Conservation (phyloP, 2,113 vertebrate species). For the Plestiodon gilberti region DNA sequence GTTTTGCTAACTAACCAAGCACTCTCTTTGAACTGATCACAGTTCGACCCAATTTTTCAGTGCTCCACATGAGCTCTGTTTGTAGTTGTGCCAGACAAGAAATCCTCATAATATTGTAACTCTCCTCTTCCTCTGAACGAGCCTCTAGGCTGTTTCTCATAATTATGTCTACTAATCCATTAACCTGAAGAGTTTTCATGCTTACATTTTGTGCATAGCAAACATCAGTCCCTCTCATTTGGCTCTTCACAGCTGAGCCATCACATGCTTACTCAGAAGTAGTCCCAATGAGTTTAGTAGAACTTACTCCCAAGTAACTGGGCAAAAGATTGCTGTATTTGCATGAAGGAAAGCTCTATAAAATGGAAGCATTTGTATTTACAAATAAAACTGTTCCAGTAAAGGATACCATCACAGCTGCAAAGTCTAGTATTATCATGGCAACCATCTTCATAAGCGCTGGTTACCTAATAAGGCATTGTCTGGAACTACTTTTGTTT, state of each 20-base stretch:
- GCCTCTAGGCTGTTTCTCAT: neutral
- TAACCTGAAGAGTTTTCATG: neutral
- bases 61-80: conserved; percentile 4
- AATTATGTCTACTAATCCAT: neutral
- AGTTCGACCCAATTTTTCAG: neutral
- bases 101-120: neutral
- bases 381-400: neutral
- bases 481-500: conserved; percentile 15
- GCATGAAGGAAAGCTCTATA: neutral
- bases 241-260: neutral
- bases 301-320: neutral
- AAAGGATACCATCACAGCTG: neutral
- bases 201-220: neutral
- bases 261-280: neutral
- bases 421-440: neutral
- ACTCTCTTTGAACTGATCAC: conserved; percentile 17
- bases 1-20: neutral
- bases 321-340: neutral
- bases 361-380: neutral
- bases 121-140: neutral
- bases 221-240: neutral
- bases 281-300: neutral
- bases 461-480: neutral
- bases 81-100: neutral
- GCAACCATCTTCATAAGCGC: conserved; percentile 1